These are phyloP conservation scores for Muricea muricata DNA, from an alignment of 92 coral and sea anemone species.

Conservation along the genomic window DNA sequence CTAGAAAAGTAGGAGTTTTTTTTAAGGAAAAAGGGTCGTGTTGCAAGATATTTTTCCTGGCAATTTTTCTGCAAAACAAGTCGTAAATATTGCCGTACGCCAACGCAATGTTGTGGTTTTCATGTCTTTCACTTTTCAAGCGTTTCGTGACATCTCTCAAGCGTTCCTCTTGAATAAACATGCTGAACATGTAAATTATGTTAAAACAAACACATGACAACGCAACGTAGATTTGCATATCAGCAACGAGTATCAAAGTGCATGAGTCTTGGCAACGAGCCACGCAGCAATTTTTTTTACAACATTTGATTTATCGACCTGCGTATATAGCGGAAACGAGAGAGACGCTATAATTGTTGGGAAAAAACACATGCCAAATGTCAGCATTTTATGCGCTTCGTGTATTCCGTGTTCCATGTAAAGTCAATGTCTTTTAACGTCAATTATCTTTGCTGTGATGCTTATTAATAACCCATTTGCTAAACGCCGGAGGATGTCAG, in stretches of 20 bases:
- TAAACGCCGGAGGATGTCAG: neutral
- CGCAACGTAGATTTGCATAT: neutral
- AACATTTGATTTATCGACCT: conserved; percentile 6
- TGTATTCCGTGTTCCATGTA: neutral
- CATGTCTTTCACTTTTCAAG: neutral
- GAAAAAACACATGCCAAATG: no score
- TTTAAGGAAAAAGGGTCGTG: neutral
- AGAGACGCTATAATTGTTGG: no score
- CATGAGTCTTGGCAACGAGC: neutral
- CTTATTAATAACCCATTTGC: conserved; percentile 8
- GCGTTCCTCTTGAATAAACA: conserved; percentile 17
- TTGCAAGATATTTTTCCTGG: neutral
- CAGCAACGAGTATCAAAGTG: neutral
- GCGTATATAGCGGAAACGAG: neutral
- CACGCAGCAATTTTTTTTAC: neutral
- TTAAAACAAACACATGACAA: neutral
- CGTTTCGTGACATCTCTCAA: neutral
- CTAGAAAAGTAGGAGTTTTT: no score
- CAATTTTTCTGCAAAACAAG: neutral
- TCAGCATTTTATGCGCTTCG: no score
- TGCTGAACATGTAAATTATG: conserved; percentile 18
- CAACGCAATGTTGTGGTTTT: conserved; percentile 4
- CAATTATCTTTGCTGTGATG: neutral
- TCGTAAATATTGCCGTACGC: neutral
- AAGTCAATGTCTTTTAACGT: neutral